Evolutionary conservation across 1,140 invertebrate genomes (phyloP), one percentile per base, ranked within the genome.

Genomic region (Aphelinus atriplicis): DNA sequence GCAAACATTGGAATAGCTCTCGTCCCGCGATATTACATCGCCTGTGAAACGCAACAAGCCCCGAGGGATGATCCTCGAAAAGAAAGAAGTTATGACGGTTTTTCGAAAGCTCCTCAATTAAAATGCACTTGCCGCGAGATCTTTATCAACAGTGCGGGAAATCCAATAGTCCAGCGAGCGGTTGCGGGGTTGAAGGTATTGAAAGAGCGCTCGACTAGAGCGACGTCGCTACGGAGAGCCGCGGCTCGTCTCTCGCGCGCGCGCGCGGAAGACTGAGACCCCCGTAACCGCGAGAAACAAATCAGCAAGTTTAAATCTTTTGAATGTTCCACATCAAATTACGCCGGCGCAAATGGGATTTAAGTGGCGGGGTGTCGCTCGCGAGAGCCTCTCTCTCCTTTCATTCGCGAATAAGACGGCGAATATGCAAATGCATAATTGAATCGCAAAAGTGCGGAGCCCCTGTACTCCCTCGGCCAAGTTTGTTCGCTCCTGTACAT

Each of bases 221-320:
- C 26, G 26, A 26, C 26, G 26, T 26, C 26, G 26, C 26, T 26
- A 26, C 26, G 26, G 26, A 26, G 26, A 26, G 26, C 26, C 26
- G 26, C 26, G 26, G 26, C 26, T 26, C 26, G 26, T 26, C 26
- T 26, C 26, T 26, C 26, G 26, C 26, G 26, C 26, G 26, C 26
- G 26, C 26, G 26, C 63, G 7, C 63, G 63, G 42, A 56, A 67
- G 51, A 67, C 56, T 56, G 51, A 67, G 56, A 55, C 50, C 26
- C 26, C 26, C 43, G 64, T 2, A 50, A 50, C 2, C 63, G 47
- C 63, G 7, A 26, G 26, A 65, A 48, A 65, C 63, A 51, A 48
- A 65, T 65, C 63, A 26, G 48, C 3, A 65, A 65, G 48, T 61
- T 61, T 61, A 61, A 61, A 61, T 61, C 60, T 61, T 26, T 45